phyloP scores from a whole-genome alignment of 2,113 vertebrate genomes.

The Patagioenas fasciata region DNA sequence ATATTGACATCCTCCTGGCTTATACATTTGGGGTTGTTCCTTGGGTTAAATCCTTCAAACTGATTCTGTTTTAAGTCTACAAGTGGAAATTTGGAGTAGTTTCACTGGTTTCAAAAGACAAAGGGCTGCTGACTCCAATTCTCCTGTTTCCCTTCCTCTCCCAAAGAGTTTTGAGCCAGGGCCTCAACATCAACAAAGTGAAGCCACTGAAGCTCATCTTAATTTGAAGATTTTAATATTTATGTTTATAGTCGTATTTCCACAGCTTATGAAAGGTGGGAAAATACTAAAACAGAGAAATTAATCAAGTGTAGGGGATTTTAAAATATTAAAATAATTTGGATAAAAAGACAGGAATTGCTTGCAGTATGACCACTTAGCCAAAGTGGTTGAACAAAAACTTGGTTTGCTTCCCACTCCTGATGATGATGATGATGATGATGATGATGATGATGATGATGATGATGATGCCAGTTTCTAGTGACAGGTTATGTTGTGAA shows the following conservation, averaged over 20 bases:
- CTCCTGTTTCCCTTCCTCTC: not conserved
- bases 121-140: not conserved
- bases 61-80: not conserved
- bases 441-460: not conserved
- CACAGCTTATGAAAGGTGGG: not conserved
- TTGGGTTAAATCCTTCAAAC: not conserved
- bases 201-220: not conserved
- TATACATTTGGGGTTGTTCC: accelerated
- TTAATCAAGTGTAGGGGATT: not conserved
- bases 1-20: not conserved
- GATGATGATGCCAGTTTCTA: not conserved
- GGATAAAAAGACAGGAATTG: not conserved
- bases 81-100: not conserved
- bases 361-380: not conserved
- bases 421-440: not conserved
- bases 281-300: not conserved
- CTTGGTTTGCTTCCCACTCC: not conserved
- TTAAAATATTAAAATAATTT: not conserved
- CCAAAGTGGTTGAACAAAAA: not conserved
- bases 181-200: not conserved
- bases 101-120: not conserved
- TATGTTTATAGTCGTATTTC: not conserved
- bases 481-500: not conserved
- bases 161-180: not conserved
- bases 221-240: not conserved